Base-by-base conservation (phyloP, 92 coral and sea anemone genomes). In the Actinernus sp. region DNA sequence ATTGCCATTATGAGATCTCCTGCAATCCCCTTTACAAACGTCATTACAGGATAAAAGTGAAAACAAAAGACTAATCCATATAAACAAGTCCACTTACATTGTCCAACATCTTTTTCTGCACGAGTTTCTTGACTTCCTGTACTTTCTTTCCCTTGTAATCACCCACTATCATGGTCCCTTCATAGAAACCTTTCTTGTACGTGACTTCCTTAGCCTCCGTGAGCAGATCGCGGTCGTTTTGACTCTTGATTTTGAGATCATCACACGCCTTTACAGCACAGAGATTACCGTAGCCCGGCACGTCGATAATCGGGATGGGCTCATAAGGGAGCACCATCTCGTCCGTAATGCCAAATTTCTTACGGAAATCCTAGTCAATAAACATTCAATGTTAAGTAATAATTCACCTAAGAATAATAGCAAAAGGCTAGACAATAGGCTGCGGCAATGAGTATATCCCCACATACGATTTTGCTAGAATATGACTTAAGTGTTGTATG, bases 111-210 rank as follows among this genome's bases (percentile, higher is more conserved):
- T 95, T 92, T 80, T 76, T 81, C 79, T 91, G 95, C 18, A 91
- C 97, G 27, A 79, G 90, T 73, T 95, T 95, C 81, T 95, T 95
- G n/a, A 92, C 97, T 2, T 95, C 97, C 64, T 95, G 99, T n/a
- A 95, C 99, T 49, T 83, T 88, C 63, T 85, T 88, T 28, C 96
- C 99, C 17, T 76, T 81, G 65, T 49, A 95, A 34, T 91, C 97
- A 3, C 97, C 98, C 7, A 93, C 88, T 31, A 93, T 86, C 74
- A 95, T 51, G 30, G 85, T 88, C 30, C 97, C 99, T 63, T 95
- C 99, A 59, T 95, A 91, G 68, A 93, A 93, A 20, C 97, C 98
- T 47, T 93, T 93, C 82, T 93, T 93, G 83, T 93, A 93, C n/a
- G 92, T 83, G 28, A 90, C 67, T 24, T 93, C 97, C 68, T 93